A percentile compares a stretch with the other conserved stretches of the same genome.
Conservation (phyloP, 2,113 vertebrate genomes). For the Ptychochromis oligacanthus region DNA sequence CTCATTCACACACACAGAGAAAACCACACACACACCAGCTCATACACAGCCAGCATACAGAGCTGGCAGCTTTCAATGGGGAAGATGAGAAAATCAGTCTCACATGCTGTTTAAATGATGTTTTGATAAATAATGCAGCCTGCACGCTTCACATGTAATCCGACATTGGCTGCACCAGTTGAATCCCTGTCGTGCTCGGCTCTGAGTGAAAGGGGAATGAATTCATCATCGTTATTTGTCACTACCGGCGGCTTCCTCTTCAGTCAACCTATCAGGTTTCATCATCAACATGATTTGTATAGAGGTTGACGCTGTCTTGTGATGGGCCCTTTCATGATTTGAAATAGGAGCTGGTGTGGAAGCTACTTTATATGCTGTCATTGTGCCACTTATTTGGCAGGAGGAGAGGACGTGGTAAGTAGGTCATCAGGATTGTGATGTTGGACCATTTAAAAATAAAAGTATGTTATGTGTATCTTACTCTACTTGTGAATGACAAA, state of each 20-base stretch:
- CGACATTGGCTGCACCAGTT: constrained; percentile 50
- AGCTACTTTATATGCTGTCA: constrained; percentile 51
- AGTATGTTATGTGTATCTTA: constrained; percentile 11
- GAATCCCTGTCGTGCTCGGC: constrained; percentile 31
- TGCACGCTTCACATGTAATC: constrained; percentile 58
- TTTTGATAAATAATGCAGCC: constrained; percentile 74
- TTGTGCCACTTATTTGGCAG: constrained; percentile 37
- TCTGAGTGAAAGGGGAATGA: constrained; percentile 48
- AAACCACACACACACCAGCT: neutral
- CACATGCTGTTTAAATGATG: constrained; percentile 62
- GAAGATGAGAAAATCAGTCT: constrained; percentile 42
- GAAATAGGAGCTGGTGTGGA: constrained; percentile 42
- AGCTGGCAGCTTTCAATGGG: constrained; percentile 25
- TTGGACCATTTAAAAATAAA: constrained; percentile 29
- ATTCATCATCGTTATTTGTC: constrained; percentile 70
- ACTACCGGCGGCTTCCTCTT: constrained; percentile 46
- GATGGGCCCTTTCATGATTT: constrained; percentile 55
- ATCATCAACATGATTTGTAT: constrained; percentile 66
- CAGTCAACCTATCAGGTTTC: constrained; percentile 68
- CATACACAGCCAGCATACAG: constrained; percentile 8
- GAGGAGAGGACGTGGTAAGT: constrained; percentile 40
- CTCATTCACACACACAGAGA: constrained; percentile 6
- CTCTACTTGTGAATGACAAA: constrained; percentile 19
- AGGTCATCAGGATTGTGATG: constrained; percentile 40
- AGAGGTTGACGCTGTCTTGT: constrained; percentile 44